Percentiles rank a stretch among this genome's conserved stretches.
phyloP scores from a whole-genome alignment of 2,888 invertebrate species.

The Lasioglossum pauxillum region DNA sequence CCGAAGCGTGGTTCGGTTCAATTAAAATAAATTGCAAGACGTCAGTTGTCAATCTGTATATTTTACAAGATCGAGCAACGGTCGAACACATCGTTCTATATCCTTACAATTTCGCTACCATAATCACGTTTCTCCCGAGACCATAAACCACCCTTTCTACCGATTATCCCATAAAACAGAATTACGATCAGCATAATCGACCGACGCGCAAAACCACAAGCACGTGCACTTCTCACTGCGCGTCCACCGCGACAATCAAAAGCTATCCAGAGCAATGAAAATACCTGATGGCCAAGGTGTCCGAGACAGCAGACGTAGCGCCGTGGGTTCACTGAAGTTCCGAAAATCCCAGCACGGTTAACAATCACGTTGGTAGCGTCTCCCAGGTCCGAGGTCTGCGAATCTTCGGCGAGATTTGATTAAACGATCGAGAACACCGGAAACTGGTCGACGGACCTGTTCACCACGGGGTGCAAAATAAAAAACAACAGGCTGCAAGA shows the following conservation, averaged over 20 bases:
- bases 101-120: background rate
- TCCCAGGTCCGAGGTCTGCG: background rate
- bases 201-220: background rate
- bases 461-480: background rate
- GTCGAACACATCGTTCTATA: background rate
- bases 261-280: background rate
- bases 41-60: background rate
- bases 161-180: background rate
- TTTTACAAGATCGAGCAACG: background rate
- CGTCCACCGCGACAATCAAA: background rate
- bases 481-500: constrained; percentile 15
- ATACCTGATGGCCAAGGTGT: constrained; percentile 25
- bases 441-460: background rate
- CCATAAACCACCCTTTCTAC: background rate
- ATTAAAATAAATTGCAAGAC: background rate
- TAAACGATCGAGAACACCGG: constrained; percentile 6
- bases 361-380: background rate
- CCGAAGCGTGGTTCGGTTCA: background rate
- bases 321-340: constrained; percentile 20
- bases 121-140: background rate
- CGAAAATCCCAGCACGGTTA: constrained; percentile 17
- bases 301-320: background rate
- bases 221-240: constrained; percentile 19
- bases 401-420: background rate
- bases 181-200: background rate